These are phyloP conservation scores for Bradypus variegatus DNA, from an alignment of 2,797 vertebrate species.

Conservation along the genomic window DNA sequence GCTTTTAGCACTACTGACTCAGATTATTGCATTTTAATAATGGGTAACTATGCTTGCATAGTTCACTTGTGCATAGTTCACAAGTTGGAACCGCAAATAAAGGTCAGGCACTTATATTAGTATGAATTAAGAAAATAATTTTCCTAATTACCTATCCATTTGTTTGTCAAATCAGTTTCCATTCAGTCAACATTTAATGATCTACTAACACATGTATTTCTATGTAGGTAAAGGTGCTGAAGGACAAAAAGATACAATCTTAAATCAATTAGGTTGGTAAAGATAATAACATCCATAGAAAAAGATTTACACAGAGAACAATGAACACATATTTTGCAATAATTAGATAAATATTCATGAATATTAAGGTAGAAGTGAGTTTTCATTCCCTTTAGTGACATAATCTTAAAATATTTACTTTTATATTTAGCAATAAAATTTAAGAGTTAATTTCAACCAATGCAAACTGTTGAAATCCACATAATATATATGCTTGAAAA, in stretches of 20 bases:
- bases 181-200: not conserved
- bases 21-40: not conserved
- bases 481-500: slow-evolving; percentile 21
- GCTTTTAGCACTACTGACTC: not conserved
- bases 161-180: not conserved
- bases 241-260: slow-evolving; percentile 4
- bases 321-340: not conserved
- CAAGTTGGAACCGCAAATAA: slow-evolving; percentile 14
- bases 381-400: not conserved
- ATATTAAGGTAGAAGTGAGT: not conserved
- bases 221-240: not conserved
- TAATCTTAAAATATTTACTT: slow-evolving; percentile 24
- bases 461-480: slow-evolving; percentile 5
- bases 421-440: slow-evolving; percentile 16
- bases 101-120: not conserved
- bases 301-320: not conserved
- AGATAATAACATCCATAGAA: not conserved
- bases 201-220: not conserved
- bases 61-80: not conserved
- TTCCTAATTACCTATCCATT: not conserved
- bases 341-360: not conserved
- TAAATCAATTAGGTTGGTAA: not conserved
- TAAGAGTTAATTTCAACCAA: slow-evolving; percentile 29
- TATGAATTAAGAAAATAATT: not conserved
- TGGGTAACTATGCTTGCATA: not conserved